Base-by-base conservation (phyloP, 1,140 invertebrate species). In the Bombus confusus region DNA sequence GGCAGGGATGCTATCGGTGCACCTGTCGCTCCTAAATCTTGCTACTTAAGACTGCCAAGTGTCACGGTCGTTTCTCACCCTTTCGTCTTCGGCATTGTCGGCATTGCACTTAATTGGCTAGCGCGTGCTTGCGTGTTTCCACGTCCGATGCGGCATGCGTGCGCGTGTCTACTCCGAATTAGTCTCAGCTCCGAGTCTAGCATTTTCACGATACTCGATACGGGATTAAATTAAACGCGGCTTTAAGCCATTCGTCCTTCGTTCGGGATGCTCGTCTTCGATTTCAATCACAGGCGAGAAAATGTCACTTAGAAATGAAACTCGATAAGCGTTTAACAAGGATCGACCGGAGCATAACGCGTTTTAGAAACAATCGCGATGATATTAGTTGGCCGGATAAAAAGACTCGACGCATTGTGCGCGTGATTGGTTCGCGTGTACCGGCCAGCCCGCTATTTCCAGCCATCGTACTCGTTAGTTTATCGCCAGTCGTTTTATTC, bases 21-120 rank as follows among this genome's bases (percentile, higher is more conserved):
- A 95, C 94, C 94, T 95, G 94, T 94, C 93, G 91, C 80, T 91
- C 87, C 89, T 95, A 94, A 95, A 95, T 95, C 94, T 94, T 90
- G 89, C 91, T 93, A 93, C 93, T 95, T 94, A 93, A 93, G 92
- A 83, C 90, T 80, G 90, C 90, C 86, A 91, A 88, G 88, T 92
- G 92, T 94, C 92, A 93, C 92, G 93, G 87, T 88, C 90, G 71
- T 90, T 88, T 86, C 83, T 87, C 80, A 87, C 87, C 86, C 91
- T 89, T 90, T 91, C 88, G 86, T 91, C 85, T 87, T 83, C 74
- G 57, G 90, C 91, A 91, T 93, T 88, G 89, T 83, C 74, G 57
- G 90, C 91, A 91, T 93, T 88, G 89, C 85, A 88, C 92, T 94
- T 95, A 95, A 95, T 95, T 95, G 94, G 94, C 93, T 92, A 90